Conservation (phyloP, 2,888 invertebrate species). For the Anthrax anthrax region DNA sequence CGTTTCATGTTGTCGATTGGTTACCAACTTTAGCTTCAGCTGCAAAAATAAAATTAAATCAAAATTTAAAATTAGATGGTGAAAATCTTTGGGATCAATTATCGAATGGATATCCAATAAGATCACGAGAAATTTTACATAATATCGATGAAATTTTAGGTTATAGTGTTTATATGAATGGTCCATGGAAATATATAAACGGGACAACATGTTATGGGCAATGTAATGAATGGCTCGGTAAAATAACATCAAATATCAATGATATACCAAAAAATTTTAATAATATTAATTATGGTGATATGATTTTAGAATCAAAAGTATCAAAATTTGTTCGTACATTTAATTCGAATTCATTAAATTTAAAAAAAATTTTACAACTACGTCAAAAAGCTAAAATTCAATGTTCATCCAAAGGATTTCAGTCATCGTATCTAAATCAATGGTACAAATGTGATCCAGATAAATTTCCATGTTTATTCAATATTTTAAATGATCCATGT, state of each 20-base stretch:
- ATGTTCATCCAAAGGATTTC: slow-evolving; percentile 14
- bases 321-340: slow-evolving; percentile 15
- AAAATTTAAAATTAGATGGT: slow-evolving; percentile 42
- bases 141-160: slow-evolving; percentile 52
- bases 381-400: slow-evolving; percentile 19
- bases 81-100: slow-evolving; percentile 54
- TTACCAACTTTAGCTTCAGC: slow-evolving; percentile 51
- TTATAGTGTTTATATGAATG: slow-evolving; percentile 19
- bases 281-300: slow-evolving; percentile 21
- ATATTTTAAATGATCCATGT: slow-evolving; percentile 40
- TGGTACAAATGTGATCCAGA: slow-evolving; percentile 23
- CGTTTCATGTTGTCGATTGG: slow-evolving; percentile 74
- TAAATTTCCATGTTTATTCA: slow-evolving; percentile 35
- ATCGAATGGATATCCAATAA: slow-evolving; percentile 27
- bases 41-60: slow-evolving; percentile 19
- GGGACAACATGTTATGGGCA: slow-evolving; percentile 23
- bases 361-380: slow-evolving; percentile 9
- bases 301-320: background rate
- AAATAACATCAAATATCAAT: slow-evolving; percentile 15
- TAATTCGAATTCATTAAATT: background rate
- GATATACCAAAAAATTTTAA: slow-evolving; percentile 20
- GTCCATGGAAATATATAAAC: slow-evolving; percentile 26
- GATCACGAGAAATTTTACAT: slow-evolving; percentile 33
- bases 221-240: slow-evolving; percentile 18
- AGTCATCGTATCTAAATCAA: slow-evolving; percentile 6